Base-by-base conservation (phyloP, 2,888 invertebrate species). In the Tenthredo distinguenda region DNA sequence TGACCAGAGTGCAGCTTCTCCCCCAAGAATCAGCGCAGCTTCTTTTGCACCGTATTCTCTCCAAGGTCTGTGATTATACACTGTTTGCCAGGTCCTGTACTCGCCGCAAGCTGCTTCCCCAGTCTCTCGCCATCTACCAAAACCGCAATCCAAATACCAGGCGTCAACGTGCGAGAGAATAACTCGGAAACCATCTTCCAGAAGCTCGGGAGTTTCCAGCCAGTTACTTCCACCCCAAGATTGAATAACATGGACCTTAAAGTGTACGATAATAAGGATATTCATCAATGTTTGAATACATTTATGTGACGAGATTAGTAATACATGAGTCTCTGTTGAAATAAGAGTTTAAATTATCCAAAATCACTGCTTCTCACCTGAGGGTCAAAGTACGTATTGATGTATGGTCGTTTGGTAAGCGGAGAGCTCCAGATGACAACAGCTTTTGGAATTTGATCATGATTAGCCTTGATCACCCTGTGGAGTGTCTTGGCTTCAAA, bases 121-220 rank as follows among this genome's bases (percentile, higher is more conserved):
- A 43, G 96, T 96, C 91, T 97, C 96, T 37, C 97, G 95, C 98
- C 98, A 98, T 87, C 96, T 96, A 0, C 97, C 97, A 92, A 97
- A 97, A 0, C 98, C 98, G 91, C 98, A 98, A 93, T 98, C 98
- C 88, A 98, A 94, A 93, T 98, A 98, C 97, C 97, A 97, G 5
- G 97, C 97, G 92, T 98, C 98, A 84, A 97, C 97, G 93, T 98
- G 98, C 21, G 97, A 97, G 85, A 98, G 94, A 85, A 98, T 96
- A 82, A 97, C 94, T 85, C 96, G 95, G 93, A 96, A 98, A 2
- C 97, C 98, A 85, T 96, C 96, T 88, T 96, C 96, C 37, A 98
- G 93, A 5, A 98, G 95, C 86, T 97, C 97, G 7, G 96, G 95
- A 21, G 97, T 97, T 91, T 97, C 97, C 1, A 96, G 95, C 97